Evolutionary conservation across 2,113 vertebrate genomes (phyloP).

Genomic region (Butastur rufipennis): DNA sequence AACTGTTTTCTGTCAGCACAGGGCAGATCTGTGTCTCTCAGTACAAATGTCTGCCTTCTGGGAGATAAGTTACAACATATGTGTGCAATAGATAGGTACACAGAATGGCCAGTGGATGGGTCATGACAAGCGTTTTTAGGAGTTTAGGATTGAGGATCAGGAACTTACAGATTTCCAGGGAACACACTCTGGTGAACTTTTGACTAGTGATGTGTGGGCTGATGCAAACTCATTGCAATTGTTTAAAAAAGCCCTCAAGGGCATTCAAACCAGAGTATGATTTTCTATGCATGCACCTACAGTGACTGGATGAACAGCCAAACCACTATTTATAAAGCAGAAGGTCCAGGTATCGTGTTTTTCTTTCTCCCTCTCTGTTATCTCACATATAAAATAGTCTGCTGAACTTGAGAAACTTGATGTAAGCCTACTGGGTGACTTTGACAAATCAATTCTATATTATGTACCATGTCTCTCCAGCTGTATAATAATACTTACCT

Average conservation of each 20-base stretch:
- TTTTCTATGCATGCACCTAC: background rate
- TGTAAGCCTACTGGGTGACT: background rate
- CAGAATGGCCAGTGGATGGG: background rate
- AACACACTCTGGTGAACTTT: background rate
- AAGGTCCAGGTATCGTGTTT: background rate
- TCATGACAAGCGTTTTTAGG: background rate
- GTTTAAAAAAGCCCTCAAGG: background rate
- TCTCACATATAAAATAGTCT: background rate
- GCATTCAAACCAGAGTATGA: background rate
- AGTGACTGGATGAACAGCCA: background rate
- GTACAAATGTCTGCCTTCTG: background rate
- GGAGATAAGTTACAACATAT: background rate
- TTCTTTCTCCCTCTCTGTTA: background rate
- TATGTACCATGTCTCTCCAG: background rate
- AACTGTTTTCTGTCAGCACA: background rate
- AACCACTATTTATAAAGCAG: background rate
- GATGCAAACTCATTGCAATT: background rate
- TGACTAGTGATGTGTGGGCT: background rate
- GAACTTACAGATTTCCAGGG: background rate
- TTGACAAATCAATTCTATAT: background rate
- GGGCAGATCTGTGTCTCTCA: background rate
- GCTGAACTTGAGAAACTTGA: background rate
- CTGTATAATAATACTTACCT: background rate
- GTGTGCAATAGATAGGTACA: background rate
- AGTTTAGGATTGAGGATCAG: background rate